phyloP scores from a whole-genome alignment of 1,140 invertebrate species.

The Penaeus chinensis region DNA sequence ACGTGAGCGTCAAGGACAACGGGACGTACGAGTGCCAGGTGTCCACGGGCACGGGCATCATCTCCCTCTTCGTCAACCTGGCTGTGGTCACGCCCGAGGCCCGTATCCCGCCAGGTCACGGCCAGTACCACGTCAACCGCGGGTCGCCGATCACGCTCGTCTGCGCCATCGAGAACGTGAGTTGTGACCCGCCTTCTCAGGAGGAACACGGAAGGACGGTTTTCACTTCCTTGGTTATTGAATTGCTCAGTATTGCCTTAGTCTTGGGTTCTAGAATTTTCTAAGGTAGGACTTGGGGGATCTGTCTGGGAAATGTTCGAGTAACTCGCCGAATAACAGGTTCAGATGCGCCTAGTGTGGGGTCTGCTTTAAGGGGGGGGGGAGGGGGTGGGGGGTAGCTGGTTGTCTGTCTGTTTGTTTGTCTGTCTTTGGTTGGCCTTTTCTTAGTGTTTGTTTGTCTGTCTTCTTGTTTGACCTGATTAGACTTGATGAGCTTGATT shows the following conservation, averaged over 20 bases:
- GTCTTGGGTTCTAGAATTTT: no score
- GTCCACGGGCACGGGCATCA: slow-evolving; percentile 84
- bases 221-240: slow-evolving; percentile 61
- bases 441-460: no score
- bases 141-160: slow-evolving; percentile 90
- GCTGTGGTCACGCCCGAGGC: slow-evolving; percentile 89
- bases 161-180: slow-evolving; percentile 82
- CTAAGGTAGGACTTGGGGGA: no score
- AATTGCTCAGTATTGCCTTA: no score
- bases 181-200: neutral
- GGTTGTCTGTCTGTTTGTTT: slow-evolving; percentile 5
- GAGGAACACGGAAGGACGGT: no score
- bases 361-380: no score
- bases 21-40: slow-evolving; percentile 97
- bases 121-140: slow-evolving; percentile 88
- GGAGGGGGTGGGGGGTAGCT: neutral
- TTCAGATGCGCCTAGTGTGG: slow-evolving; percentile 3
- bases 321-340: neutral
- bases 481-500: no score
- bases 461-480: no score
- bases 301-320: neutral
- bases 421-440: neutral
- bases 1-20: slow-evolving; percentile 89
- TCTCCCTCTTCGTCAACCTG: slow-evolving; percentile 88
- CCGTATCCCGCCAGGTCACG: slow-evolving; percentile 83